Base-by-base conservation (phyloP, 2,113 vertebrate genomes). In the Pachypanchax playfairii region DNA sequence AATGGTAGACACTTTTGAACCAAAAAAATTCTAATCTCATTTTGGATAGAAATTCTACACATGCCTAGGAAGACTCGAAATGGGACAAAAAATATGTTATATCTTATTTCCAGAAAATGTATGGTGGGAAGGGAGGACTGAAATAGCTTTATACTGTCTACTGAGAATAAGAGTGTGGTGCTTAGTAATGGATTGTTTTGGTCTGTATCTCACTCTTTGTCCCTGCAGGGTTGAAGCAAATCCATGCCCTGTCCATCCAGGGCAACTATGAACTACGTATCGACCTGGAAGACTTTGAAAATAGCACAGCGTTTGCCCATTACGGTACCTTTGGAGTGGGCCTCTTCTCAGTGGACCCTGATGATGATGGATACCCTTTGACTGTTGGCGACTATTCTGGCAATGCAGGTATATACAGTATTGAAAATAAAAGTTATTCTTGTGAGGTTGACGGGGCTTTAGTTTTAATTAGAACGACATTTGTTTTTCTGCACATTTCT, bases 211-310 rank as follows among this genome's bases (percentile, higher is more conserved):
- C 5, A 1, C 11, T 77, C 17, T 68, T 52, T 58, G 29, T 64
- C 0, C 77, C 53, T 2, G 1, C 79, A 99, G 97, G 96, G 35
- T 87, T 98, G 84, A 94, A 91, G 90, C 89, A 95, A 78, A 92
- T 99, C 82, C 94, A 99, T 15, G 84, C 94, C 18, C 86, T 99
- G 85, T 96, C 95, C 47, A 94, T 94, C 6, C 97, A 98, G 90
- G 93, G 93, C 0, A 92, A 90, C 88, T 99, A 98, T 0, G 96
- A 99, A 90, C 90, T 99, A 3, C 95, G 94, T 21, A 93, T 98
- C 11, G 96, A 98, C 88, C 83, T 99, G 73, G 93, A 96, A 62
- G 97, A 99, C 87, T 99, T 99, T 0, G 96, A 99, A 82, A 98
- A 99, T 0, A 90, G 93, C 85, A 98, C 96, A 0, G 94, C 95